Evolutionary conservation across 1,140 invertebrate species (phyloP).

Genomic region (Drosophila lacertosa): DNA sequence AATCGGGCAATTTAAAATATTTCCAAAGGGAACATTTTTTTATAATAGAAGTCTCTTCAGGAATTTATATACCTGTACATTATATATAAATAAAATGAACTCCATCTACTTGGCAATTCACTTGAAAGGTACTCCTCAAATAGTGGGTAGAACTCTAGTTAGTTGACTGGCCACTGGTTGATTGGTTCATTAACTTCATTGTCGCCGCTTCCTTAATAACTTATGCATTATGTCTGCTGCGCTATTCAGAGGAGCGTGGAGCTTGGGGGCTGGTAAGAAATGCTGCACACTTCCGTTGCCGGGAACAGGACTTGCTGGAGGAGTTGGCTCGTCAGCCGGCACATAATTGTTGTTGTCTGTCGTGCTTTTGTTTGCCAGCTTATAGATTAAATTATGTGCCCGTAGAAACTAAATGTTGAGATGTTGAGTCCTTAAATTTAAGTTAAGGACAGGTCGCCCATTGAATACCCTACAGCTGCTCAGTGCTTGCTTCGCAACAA

Average conservation of each 20-base stretch:
- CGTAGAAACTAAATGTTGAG: constrained; percentile 16
- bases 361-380: constrained; percentile 40
- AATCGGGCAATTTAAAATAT: no score
- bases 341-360: constrained; percentile 35
- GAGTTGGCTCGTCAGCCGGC: background rate
- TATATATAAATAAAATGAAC: no score
- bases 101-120: background rate
- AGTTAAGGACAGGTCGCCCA: constrained; percentile 8
- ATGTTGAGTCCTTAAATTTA: constrained; percentile 2
- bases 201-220: constrained; percentile 31
- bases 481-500: background rate
- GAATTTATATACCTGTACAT: no score
- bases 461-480: constrained; percentile 23
- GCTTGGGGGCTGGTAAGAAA: constrained; percentile 25
- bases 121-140: background rate
- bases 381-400: constrained; percentile 34
- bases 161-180: background rate
- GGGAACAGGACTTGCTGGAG: constrained; percentile 21
- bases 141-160: background rate
- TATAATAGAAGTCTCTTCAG: no score
- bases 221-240: constrained; percentile 44
- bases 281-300: constrained; percentile 35
- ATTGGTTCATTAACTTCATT: constrained; percentile 38
- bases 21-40: no score
- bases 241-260: background rate